Percentiles rank a stretch among this genome's conserved stretches.
Conservation (phyloP, 2,113 vertebrate species). For the Sterrhoptilus dennistouni region DNA sequence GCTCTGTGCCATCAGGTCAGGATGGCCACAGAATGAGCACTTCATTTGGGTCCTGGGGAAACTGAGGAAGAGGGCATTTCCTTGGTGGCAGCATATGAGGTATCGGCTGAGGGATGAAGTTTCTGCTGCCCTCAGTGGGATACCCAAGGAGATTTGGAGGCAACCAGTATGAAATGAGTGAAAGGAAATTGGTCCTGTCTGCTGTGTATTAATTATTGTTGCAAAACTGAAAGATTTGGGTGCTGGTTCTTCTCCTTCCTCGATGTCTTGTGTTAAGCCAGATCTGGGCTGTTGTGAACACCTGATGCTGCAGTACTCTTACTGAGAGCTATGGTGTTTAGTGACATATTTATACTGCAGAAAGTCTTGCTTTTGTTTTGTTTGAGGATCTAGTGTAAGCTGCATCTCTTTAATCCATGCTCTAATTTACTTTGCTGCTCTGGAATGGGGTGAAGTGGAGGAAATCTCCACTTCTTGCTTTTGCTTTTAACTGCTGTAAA, state of each 20-base stretch:
- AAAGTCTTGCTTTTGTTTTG: not conserved
- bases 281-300: not conserved
- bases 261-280: not conserved
- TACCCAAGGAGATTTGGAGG: not conserved
- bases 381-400: not conserved
- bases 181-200: not conserved
- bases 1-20: not conserved
- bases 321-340: not conserved
- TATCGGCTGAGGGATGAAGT: not conserved
- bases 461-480: not conserved
- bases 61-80: not conserved
- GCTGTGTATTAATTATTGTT: not conserved
- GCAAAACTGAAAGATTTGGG: not conserved
- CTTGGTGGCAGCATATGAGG: not conserved
- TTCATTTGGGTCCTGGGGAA: not conserved
- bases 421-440: not conserved
- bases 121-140: not conserved
- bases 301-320: not conserved
- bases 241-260: not conserved
- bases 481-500: not conserved
- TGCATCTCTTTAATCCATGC: not conserved
- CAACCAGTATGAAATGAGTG: not conserved
- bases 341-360: not conserved
- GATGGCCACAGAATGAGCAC: rapidly evolving
- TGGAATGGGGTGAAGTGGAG: not conserved